Base-by-base conservation (phyloP, 2,888 invertebrate species). In the Himalopsyche anomala region DNA sequence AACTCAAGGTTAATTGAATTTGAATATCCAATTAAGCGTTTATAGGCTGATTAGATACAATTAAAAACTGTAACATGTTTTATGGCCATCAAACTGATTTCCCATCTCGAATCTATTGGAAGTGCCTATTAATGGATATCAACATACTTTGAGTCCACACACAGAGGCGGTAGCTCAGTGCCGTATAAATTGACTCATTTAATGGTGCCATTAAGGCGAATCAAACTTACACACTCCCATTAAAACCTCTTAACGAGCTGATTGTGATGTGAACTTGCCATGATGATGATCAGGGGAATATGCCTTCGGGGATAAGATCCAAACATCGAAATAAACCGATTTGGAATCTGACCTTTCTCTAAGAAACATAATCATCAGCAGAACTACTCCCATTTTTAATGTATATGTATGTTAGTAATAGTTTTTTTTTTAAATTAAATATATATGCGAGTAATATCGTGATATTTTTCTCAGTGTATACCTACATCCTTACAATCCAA, bases 121-220 rank as follows among this genome's bases (percentile, higher is more conserved):
- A 40, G 45, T 81, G 81, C 42, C 12, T 51, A 28, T 45, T 36
- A 51, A 51, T 40, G n/a, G 45, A 6, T 81, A 81, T 19, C 40
- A 28, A 80, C 80, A n/a, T 45, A 80, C 45, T 80, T 51, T 51
- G 51, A 80, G 45, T 80, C n/a, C 81, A 62, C 62, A 62, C 19
- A 83, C 80, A 56, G 40, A 28, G n/a, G 40, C 82, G 51, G 85
- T 80, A 85, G 85, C 82, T 40, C 82, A 74, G 36, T 80, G 79
- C 82, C 42, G 28, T 85, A 85, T 87, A 87, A 85, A 87, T 86
- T 86, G 87, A 85, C 83, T 85, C 87, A 86, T 85, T 87, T 85
- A 85, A 86, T 86, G 86, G 69, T 80, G 62, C 81, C 87, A 87
- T 87, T 87, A 87, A 86, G 82, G 83, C 86, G 87, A 86, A 87